Conservation (phyloP, 2,113 vertebrate genomes). For the Promerops cafer region DNA sequence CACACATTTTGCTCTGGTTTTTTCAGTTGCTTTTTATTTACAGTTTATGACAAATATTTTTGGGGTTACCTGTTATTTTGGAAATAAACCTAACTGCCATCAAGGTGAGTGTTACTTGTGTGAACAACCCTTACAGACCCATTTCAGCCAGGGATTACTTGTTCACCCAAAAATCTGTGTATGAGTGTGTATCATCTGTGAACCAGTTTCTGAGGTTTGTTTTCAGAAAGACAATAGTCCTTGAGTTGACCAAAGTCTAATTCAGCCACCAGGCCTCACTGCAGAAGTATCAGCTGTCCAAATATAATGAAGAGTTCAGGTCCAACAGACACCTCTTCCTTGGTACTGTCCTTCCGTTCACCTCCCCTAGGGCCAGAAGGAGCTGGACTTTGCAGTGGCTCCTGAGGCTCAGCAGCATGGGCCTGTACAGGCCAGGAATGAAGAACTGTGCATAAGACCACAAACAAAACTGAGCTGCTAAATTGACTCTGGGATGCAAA, state of each 20-base stretch:
- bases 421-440: background rate
- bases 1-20: background rate
- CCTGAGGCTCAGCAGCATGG: background rate
- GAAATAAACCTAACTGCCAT: background rate
- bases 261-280: background rate
- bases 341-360: background rate
- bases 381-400: background rate
- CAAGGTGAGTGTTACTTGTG: background rate
- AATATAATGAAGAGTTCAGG: background rate
- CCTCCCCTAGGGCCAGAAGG: background rate
- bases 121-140: background rate
- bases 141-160: background rate
- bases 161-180: background rate
- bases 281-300: background rate
- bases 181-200: background rate
- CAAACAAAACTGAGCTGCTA: background rate
- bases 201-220: background rate
- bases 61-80: background rate
- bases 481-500: background rate
- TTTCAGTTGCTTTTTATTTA: background rate
- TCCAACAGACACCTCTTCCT: background rate
- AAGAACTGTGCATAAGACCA: background rate
- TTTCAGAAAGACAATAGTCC: background rate
- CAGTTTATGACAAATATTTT: background rate
- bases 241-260: background rate